Base-by-base conservation (phyloP, 1,140 invertebrate genomes). In the Dreissena rostriformis region DNA sequence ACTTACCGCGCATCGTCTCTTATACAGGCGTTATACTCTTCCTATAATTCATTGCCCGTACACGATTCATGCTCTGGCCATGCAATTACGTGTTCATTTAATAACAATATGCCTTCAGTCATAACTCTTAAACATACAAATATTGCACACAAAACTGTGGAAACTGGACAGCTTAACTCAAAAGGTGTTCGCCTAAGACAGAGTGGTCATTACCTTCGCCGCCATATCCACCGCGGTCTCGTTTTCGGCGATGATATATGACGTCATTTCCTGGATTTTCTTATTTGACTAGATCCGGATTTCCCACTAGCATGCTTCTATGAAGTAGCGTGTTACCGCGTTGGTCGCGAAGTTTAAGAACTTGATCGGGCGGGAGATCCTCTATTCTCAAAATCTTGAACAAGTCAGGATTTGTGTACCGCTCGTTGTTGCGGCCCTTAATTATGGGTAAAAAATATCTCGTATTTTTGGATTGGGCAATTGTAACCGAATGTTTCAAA, bases 281-380 rank as follows among this genome's bases (percentile, higher is more conserved):
- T 39, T 71, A 77, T 26, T 71, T 77, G 6, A 84, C 51, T 49
- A 72, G 73, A 24, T 84, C 74, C n/a, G 74, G 15, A 24, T 78
- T 77, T 10, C 82, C 82, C 17, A 71, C 15, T 10, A 84, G 52
- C 26, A 84, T 74, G 68, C 63, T 52, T 0, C 82, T 51, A 53
- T 84, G 82, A 26, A 84, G 53, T 51, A 84, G 51, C 11, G 51
- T 84, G 67, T 84, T 84, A 52, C 82, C 74, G 61, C 77, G 28
- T 51, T 63, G 10, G 53, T 84, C 82, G n/a, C 82, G 65, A 17
- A 77, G 26, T 72, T 72, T 71, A 8, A 76, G 26, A 19, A 65
- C 82, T 71, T 71, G 72, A 22, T n/a, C 71, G 22, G 72, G 80
- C 29, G 29, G 57, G 14, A 82, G 39, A 28, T 82, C 80, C 68